Evolutionary conservation across 2,797 vertebrate species (phyloP), one percentile per base, ranked within the genome.

Genomic region (Sebastolobus altivelis): DNA sequence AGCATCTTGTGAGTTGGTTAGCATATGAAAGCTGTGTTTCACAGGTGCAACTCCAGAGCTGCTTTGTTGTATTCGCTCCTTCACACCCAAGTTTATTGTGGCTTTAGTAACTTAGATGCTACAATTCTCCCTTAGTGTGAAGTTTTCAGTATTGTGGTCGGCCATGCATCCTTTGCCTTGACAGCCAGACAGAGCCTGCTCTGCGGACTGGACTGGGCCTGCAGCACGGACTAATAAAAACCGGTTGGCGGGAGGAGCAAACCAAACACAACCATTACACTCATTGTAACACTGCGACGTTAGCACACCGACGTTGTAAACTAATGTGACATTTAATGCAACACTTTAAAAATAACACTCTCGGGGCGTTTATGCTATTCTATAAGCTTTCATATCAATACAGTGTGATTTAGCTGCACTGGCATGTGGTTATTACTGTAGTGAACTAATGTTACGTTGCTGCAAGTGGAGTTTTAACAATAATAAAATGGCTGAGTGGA

Each of bases 241-340:
- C 69, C 69, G 90, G 92, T 94, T 94, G 96, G 95, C 96, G 96
- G 96, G 95, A 96, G 95, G 95, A 91, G 87, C 58, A 83, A 89
- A 82, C 76, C 75, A 87, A 92, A 91, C 89, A 87, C 60, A 76
- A 65, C 60, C 66, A 54, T 27, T 27, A 27, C 10, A 69, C 4
- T 29, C 20, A 16, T n/a, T 11, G 38, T 35, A n/a, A 61, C 1
- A 22, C n/a, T 52, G 27, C 5, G 3, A 54, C 20, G 16, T 56
- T 54, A 46, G 9, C 46, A 63, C 54, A 6, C 0, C n/a, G n/a
- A 49, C 5, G 8, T 16, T 37, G 6, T 16, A 25, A n/a, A 60
- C 1, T 3, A n/a, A 5, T 33, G 7, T 38, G 35, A 14, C 25
- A 37, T 60, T 16, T 25, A 49, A 29, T 60, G 9, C 2, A 16